These are phyloP conservation scores for Callionymus lyra DNA, from an alignment of 2,113 vertebrate species.

Conservation along the genomic window DNA sequence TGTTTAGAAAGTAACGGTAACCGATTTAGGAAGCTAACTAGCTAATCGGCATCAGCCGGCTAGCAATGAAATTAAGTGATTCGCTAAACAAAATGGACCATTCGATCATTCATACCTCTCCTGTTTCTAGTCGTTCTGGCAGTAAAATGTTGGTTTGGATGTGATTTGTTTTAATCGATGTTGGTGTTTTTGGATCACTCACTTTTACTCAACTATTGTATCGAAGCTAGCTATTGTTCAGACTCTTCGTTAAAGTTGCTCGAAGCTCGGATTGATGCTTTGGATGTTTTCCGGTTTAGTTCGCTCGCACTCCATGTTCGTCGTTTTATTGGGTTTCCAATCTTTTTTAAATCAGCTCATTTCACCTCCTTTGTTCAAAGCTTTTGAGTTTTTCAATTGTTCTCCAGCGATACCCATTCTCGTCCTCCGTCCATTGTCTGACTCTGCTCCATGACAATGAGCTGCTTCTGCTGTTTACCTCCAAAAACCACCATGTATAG, in stretches of 20 bases:
- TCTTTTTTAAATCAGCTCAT: background rate
- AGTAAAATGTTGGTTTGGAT: no score
- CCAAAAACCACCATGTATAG: background rate
- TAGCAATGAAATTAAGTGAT: conserved; percentile 12
- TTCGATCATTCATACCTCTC: no score
- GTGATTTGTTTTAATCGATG: no score
- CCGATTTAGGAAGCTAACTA: conserved; percentile 34
- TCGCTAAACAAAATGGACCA: background rate
- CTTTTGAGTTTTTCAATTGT: conserved; percentile 12
- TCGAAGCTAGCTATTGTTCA: conserved; percentile 48
- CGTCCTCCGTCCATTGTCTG: conserved; percentile 45
- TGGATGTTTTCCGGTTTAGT: no score
- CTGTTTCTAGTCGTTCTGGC: no score
- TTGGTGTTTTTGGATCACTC: no score
- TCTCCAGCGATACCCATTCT: conserved; percentile 12
- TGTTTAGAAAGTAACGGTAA: conserved; percentile 39
- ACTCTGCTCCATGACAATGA: conserved; percentile 8
- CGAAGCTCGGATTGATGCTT: conserved; percentile 9
- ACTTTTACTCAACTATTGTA: no score
- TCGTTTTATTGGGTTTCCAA: background rate
- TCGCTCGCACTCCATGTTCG: no score
- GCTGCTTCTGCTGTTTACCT: conserved; percentile 16
- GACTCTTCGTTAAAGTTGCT: conserved; percentile 41
- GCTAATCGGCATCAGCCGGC: conserved; percentile 21
- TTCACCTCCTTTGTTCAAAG: background rate